Evolutionary conservation across 1,140 invertebrate species (phyloP), one percentile per base, ranked within the genome.

Genomic region (Procambarus clarkii): DNA sequence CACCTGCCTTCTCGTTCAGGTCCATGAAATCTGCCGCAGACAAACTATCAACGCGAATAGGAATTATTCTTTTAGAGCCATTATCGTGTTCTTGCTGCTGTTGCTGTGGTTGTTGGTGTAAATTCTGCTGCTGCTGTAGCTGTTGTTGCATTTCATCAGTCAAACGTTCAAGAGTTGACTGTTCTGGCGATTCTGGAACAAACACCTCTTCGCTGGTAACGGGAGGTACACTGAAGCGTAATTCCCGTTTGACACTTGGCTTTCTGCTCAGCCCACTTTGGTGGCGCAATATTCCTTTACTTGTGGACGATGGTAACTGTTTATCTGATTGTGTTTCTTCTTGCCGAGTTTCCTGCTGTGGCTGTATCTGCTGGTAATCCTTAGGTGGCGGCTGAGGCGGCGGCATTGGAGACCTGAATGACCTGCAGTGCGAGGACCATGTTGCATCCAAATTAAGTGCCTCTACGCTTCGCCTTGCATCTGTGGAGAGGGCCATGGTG

Each of bases 181-280:
- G 89, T n/a, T 91, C 92, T 74, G 92, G 92, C 21, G 92, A 92
- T 44, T 93, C 92, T 34, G 91, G 92, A 18, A 92, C 76, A 88
- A 92, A 93, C 45, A 93, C 81, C 74, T 93, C 92, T 50, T 92
- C 92, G 71, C 91, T 92, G 58, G 92, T 93, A 1, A 93, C 92
- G 15, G 87, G 92, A 21, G 92, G 92, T 60, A 93, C 92, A 89
- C 92, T 93, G 74, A 93, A 93, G 18, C 92, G 60, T 54, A 93
- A 44, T 78, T 93, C 92, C 4, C 92, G 69, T 64, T 93, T 93
- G 9, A 93, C 92, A 80, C 88, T 93, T 60, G 91, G 92, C n/a
- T 87, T 91, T 78, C 88, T 85, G n/a, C 50, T 77, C 4, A 90
- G 34, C 34, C 60, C 85, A 82, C 84, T 93, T 21, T 93, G 86